Percentiles rank a stretch among this genome's conserved stretches.
Conservation (phyloP, 37 sponge, comb jelly and placozoan genomes). For the Axinella damicornis region DNA sequence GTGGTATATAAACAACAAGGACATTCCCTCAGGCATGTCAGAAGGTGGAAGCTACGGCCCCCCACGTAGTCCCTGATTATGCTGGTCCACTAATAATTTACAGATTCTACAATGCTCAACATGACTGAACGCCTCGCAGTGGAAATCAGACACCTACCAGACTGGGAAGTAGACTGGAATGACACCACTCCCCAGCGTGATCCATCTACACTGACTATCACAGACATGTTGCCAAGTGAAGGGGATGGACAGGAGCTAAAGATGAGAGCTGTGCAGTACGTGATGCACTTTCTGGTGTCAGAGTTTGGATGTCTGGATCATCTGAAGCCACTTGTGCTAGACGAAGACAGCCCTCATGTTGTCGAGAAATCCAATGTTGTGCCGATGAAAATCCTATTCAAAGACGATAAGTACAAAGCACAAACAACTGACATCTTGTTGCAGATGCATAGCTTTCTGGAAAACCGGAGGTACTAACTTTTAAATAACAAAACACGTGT, state of each 20-base stretch:
- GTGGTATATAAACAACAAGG: too few species aligned
- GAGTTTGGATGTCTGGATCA: background rate
- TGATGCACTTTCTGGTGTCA: conserved; percentile 25
- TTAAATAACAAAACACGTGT: too few species aligned
- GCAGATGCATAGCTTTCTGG: background rate
- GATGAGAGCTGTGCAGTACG: conserved; percentile 1
- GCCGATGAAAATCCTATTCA: background rate
- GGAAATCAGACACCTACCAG: conserved; percentile 1
- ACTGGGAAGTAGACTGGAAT: conserved; percentile 13
- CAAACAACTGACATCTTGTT: conserved; percentile 2
- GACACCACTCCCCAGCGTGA: conserved; percentile 1
- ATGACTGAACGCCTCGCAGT: conserved; percentile 20
- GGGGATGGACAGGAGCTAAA: background rate
- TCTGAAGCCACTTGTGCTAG: background rate
- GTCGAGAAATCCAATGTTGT: background rate
- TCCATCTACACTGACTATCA: background rate
- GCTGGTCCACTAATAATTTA: background rate
- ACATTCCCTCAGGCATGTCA: too few species aligned
- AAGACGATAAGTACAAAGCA: conserved; percentile 3
- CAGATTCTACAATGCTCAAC: conserved; percentile 41
- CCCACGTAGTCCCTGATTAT: too few species aligned
- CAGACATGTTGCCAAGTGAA: conserved; percentile 34
- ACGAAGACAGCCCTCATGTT: background rate
- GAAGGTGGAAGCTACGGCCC: too few species aligned
- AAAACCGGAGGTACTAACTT: conserved; percentile 6